These are phyloP conservation scores for Sitodiplosis mosellana DNA, from an alignment of 1,140 invertebrate species.

Conservation along the genomic window DNA sequence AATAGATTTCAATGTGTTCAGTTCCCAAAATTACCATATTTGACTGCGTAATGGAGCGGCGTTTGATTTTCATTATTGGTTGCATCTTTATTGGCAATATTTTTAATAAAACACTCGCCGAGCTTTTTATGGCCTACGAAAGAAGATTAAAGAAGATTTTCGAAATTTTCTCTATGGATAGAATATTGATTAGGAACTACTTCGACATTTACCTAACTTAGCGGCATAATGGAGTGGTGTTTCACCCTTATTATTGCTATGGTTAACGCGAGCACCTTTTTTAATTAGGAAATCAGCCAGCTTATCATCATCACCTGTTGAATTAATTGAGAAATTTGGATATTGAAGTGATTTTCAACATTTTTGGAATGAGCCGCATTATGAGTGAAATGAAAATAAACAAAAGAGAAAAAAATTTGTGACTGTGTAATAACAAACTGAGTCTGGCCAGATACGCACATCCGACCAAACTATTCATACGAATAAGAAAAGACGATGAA, in stretches of 20 bases:
- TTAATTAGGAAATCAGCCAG: background rate
- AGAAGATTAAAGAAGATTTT: background rate
- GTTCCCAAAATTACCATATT: background rate
- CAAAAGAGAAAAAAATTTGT: no score
- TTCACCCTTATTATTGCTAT: background rate
- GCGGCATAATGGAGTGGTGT: constrained; percentile 8
- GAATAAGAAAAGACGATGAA: no score
- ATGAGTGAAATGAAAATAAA: no score
- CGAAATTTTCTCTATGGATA: background rate
- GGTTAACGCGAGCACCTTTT: background rate
- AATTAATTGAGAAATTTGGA: background rate
- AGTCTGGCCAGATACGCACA: no score
- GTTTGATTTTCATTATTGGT: background rate
- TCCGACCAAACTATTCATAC: no score
- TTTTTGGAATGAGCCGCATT: no score
- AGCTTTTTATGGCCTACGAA: background rate
- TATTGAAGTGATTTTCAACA: no score
- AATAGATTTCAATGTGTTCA: background rate
- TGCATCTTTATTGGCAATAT: background rate
- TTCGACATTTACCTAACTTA: background rate
- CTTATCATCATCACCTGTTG: background rate
- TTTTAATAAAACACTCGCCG: background rate
- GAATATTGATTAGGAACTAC: background rate
- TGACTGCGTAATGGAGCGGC: constrained; percentile 5
- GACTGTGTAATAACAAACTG: no score